Evolutionary conservation across 2,113 vertebrate species (phyloP).

Genomic region (Crocuta crocuta): DNA sequence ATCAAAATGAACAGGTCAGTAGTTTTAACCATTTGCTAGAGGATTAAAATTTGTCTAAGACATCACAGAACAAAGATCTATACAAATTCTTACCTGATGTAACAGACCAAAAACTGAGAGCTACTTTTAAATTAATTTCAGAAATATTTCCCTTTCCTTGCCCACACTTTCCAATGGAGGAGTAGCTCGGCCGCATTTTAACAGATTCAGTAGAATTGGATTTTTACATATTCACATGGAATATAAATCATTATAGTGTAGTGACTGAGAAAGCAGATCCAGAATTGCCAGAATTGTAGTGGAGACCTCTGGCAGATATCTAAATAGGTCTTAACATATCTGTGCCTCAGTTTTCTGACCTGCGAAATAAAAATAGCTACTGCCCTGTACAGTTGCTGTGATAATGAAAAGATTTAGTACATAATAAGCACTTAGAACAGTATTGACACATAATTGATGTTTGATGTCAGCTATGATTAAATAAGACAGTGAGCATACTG

Average conservation of each 20-base stretch:
- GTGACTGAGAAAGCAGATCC: background rate
- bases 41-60: background rate
- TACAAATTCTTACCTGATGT: background rate
- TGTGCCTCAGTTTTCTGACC: background rate
- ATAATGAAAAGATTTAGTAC: background rate
- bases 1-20: slow-evolving; percentile 54
- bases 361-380: background rate
- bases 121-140: slow-evolving; percentile 4
- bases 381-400: background rate
- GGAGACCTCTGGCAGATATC: background rate
- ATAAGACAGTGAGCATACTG: background rate
- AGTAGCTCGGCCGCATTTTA: background rate
- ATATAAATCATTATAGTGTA: background rate
- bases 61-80: background rate
- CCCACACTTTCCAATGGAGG: background rate
- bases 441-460: background rate
- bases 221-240: background rate
- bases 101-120: background rate
- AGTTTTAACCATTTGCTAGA: slow-evolving; percentile 50
- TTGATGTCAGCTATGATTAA: background rate
- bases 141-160: background rate
- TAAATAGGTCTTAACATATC: background rate
- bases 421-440: background rate
- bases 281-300: background rate
- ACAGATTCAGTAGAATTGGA: background rate